phyloP scores from a whole-genome alignment of 2,797 vertebrate genomes.

The Pipistrellus pygmaeus region DNA sequence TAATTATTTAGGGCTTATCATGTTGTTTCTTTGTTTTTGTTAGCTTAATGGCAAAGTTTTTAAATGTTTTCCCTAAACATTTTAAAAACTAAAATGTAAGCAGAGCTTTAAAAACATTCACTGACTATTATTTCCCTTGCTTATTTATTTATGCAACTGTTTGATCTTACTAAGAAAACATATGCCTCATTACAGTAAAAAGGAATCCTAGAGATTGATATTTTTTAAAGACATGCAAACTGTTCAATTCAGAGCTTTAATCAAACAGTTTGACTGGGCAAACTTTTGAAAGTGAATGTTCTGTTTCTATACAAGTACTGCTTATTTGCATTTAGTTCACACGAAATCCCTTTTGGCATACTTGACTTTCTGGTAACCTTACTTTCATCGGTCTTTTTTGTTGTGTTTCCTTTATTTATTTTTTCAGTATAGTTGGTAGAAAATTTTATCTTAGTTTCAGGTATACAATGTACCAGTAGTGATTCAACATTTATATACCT shows the following conservation, averaged over 20 bases:
- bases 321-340: constrained; percentile 87
- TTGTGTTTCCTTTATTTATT: no score
- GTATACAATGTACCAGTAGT: not conserved
- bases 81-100: constrained; percentile 81
- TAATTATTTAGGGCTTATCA: constrained; percentile 86
- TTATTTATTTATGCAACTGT: constrained; percentile 70
- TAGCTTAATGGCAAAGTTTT: constrained; percentile 87
- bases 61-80: constrained; percentile 78
- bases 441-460: not conserved
- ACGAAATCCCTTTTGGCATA: constrained; percentile 89
- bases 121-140: constrained; percentile 75
- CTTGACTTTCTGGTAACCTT: constrained; percentile 72
- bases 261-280: constrained; percentile 77
- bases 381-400: no score
- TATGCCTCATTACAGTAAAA: constrained; percentile 79
- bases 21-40: constrained; percentile 88
- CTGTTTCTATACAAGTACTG: constrained; percentile 85
- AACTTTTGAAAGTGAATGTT: constrained; percentile 81
- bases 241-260: constrained; percentile 71
- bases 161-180: constrained; percentile 78
- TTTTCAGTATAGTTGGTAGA: not conserved
- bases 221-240: constrained; percentile 76
- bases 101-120: constrained; percentile 83
- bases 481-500: not conserved
- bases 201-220: constrained; percentile 74